These are phyloP conservation scores for Parotocinclus haroldoi DNA, from an alignment of 2,797 vertebrate genomes.

Conservation along the genomic window DNA sequence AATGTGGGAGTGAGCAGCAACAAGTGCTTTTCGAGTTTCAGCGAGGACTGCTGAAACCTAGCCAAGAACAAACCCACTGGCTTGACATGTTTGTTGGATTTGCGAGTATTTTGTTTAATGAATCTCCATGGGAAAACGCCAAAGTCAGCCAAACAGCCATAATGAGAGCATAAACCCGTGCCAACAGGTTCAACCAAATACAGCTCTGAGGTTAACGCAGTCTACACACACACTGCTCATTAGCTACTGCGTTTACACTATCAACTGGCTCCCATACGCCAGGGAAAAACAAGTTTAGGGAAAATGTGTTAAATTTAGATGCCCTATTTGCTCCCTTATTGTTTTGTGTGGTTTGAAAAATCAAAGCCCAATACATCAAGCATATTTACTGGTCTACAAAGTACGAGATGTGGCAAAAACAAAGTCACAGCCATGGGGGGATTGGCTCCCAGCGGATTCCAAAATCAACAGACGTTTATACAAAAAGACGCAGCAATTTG, in stretches of 20 bases:
- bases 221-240: slow-evolving; percentile 25
- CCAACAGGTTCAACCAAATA: slow-evolving; percentile 48
- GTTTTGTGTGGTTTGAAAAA: not conserved
- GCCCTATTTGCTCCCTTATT: slow-evolving; percentile 1
- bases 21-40: slow-evolving; percentile 30
- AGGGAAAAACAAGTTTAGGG: slow-evolving; percentile 30
- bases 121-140: slow-evolving; percentile 36
- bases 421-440: no score
- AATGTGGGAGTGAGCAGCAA: slow-evolving; percentile 34
- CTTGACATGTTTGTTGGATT: slow-evolving; percentile 43
- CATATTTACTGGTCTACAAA: no score
- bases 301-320: slow-evolving; percentile 27
- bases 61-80: slow-evolving; percentile 45
- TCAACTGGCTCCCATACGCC: slow-evolving; percentile 3
- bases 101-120: slow-evolving; percentile 47
- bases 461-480: no score
- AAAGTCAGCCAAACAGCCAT: slow-evolving; percentile 35
- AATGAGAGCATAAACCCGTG: slow-evolving; percentile 33
- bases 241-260: slow-evolving; percentile 31
- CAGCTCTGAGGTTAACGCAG: slow-evolving; percentile 26
- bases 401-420: no score
- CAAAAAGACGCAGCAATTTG: no score
- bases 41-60: slow-evolving; percentile 36
- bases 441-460: no score
- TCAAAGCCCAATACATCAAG: not conserved